Conservation (phyloP, 1,140 invertebrate species). For the Sitobion miscanthi region DNA sequence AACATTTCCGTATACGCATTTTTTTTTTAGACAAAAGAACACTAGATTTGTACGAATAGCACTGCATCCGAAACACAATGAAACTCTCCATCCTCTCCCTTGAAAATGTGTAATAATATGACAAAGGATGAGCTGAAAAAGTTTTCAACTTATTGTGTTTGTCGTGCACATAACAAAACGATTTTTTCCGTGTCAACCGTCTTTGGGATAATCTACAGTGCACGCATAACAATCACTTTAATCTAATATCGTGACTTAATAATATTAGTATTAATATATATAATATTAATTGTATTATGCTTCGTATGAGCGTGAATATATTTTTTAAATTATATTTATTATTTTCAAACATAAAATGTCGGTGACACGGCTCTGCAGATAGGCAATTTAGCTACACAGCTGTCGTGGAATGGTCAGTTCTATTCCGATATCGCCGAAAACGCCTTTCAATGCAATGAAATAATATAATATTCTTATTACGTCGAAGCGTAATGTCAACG, state of each 20-base stretch:
- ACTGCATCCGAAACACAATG: not conserved
- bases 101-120: not conserved
- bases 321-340: not conserved
- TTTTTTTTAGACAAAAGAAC: not conserved
- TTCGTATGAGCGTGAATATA: not conserved
- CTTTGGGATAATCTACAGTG: not conserved
- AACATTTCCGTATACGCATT: not conserved
- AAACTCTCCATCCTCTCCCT: not conserved
- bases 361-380: not conserved
- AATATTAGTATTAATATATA: too few species aligned
- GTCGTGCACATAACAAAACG: not conserved
- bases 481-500: not conserved
- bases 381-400: not conserved
- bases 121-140: not conserved
- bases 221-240: not conserved
- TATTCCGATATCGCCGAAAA: too few species aligned
- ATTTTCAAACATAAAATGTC: not conserved
- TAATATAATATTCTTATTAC: not conserved
- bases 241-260: slow-evolving; percentile 17
- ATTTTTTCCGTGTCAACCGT: not conserved
- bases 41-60: not conserved
- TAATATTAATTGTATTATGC: not conserved
- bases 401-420: not conserved
- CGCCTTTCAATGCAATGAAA: too few species aligned
- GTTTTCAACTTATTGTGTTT: slow-evolving; percentile 1